Conservation (phyloP, 2,888 invertebrate species). For the Hedychridium roseum region DNA sequence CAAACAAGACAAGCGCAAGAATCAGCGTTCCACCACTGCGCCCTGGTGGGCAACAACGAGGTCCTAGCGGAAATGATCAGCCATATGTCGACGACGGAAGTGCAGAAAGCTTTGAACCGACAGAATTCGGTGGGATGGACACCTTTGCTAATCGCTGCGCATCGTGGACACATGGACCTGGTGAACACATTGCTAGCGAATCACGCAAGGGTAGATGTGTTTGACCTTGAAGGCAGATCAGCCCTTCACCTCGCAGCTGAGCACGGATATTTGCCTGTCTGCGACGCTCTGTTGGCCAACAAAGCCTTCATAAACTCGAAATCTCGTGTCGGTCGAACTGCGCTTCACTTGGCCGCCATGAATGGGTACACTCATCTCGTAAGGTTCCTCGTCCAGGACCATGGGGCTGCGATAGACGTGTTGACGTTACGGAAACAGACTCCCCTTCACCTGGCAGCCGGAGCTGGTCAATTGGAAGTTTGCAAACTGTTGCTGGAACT, state of each 20-base stretch:
- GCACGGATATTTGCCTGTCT: conserved; percentile 85
- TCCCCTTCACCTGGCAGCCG: conserved; percentile 95
- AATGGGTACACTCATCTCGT: conserved; percentile 93
- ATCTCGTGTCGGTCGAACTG: conserved; percentile 95
- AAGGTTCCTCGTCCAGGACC: conserved; percentile 91
- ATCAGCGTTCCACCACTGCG: conserved; percentile 95
- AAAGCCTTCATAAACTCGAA: conserved; percentile 99
- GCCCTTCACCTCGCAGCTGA: conserved; percentile 96
- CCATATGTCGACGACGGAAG: conserved; percentile 86
- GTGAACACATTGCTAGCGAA: conserved; percentile 89
- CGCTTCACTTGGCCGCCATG: conserved; percentile 95
- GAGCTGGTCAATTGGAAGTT: conserved; percentile 94
- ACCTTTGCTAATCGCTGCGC: conserved; percentile 93
- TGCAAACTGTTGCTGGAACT: conserved; percentile 90
- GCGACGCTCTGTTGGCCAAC: conserved; percentile 88
- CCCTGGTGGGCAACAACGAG: conserved; percentile 94
- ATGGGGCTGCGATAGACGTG: conserved; percentile 95
- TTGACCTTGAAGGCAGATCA: conserved; percentile 94
- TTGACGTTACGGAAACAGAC: conserved; percentile 96
- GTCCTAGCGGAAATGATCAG: conserved; percentile 93
- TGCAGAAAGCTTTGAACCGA: conserved; percentile 93
- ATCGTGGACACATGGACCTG: conserved; percentile 94
- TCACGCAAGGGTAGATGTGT: conserved; percentile 98
- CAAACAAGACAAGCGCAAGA: conserved; percentile 88
- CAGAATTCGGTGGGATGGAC: conserved; percentile 97